These are phyloP conservation scores for Pangasius macronema DNA, from an alignment of 2,797 vertebrate genomes.

Conservation along the genomic window DNA sequence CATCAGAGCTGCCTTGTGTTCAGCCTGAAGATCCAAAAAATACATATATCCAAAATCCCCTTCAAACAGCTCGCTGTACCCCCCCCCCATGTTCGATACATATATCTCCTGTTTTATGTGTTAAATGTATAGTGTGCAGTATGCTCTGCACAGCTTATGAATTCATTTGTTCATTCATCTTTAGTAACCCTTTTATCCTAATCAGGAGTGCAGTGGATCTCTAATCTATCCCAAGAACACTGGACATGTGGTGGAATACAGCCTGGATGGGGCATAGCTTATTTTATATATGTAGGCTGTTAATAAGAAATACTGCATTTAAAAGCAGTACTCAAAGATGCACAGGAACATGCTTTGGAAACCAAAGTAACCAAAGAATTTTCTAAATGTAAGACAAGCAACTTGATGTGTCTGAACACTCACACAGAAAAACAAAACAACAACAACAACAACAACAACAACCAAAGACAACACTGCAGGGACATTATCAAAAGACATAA, in stretches of 20 bases:
- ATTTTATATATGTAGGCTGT: background rate
- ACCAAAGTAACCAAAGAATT: background rate
- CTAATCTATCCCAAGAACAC: background rate
- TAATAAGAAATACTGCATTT: background rate
- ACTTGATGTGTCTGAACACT: background rate
- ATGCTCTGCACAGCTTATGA: background rate
- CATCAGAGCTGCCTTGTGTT: slow-evolving; percentile 53
- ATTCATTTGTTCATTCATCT: background rate
- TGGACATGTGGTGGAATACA: background rate
- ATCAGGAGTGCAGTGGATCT: background rate
- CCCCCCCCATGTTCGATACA: slow-evolving; percentile 46
- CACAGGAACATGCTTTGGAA: background rate
- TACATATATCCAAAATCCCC: slow-evolving; percentile 36
- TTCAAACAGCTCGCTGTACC: slow-evolving; percentile 42
- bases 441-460: slow-evolving; percentile 24
- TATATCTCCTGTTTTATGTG: slow-evolving; percentile 12
- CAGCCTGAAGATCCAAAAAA: slow-evolving; percentile 62
- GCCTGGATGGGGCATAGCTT: background rate
- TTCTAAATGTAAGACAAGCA: background rate
- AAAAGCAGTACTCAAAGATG: background rate
- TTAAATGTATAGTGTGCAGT: background rate
- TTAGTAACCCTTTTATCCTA: background rate
- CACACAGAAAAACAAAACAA: slow-evolving; percentile 33
- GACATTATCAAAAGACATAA: slow-evolving; percentile 37
- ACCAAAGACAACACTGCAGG: slow-evolving; percentile 38